Evolutionary conservation across 2,888 invertebrate species (phyloP), one percentile per base, ranked within the genome.

Genomic region (Apodemia mormo): DNA sequence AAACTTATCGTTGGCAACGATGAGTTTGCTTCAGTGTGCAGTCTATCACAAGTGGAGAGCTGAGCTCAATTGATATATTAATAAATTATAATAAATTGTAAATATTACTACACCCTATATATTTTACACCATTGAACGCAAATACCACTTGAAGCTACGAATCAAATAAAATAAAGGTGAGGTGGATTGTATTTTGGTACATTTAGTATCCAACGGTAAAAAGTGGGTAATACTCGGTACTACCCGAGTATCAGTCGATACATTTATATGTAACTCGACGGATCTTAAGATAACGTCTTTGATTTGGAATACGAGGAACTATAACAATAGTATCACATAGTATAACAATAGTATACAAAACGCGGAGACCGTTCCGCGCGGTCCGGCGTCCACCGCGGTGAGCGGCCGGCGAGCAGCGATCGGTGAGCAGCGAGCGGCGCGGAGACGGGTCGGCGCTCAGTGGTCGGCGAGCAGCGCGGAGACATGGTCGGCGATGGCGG

Each of bases 401-500:
- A n/a, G n/a, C n/a, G n/a, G 33, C 3, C 33, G 65, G 65, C 70
- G 71, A 67, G 61, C 66, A 70, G 67, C 30, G 66, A 65, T 33
- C 33, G 33, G 33, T 33, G 2, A 2, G 2, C 33, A 33, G 33
- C 33, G 68, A 72, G 65, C 67, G 65, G 72, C 66, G 70, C 49
- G 65, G n/a, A n/a, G n/a, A n/a, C n/a, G n/a, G n/a, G n/a, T n/a
- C n/a, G 43, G 70, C 22, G 70, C 22, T 65, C 54, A 22, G n/a
- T 58, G 58, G 29, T 65, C 68, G 68, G 54, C 67, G 54, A 82
- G 81, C 77, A 86, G 79, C 40, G 71, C 75, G 65, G 86, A 84
- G 52, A 92, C 80, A 81, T 85, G 85, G 69, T 73, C 84, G 72
- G 97, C 97, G 82, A 98, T 96, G 88, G 95, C 94, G 78, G 94